A percentile compares a stretch with the other conserved stretches of the same genome.
phyloP scores from a whole-genome alignment of 2,113 vertebrate species.

The Stigmatopora argus region DNA sequence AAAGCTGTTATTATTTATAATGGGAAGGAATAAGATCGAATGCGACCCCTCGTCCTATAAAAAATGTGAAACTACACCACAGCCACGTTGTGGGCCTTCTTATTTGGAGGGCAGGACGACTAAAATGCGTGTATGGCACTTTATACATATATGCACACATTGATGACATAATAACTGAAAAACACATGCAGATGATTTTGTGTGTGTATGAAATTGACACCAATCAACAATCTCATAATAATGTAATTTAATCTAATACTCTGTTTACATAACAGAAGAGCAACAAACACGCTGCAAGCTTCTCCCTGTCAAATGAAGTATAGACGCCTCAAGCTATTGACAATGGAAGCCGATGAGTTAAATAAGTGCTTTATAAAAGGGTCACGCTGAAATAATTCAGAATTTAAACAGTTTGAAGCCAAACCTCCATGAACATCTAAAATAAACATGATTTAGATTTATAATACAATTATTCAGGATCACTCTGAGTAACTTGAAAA shows the following conservation, averaged over 20 bases:
- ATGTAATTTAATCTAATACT: too few species aligned
- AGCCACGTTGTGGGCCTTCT: conserved; percentile 20
- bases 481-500: neutral
- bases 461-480: too few species aligned
- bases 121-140: neutral
- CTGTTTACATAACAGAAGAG: too few species aligned
- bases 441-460: too few species aligned
- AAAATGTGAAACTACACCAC: neutral
- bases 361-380: too few species aligned
- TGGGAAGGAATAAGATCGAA: conserved; percentile 25
- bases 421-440: too few species aligned
- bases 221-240: conserved; percentile 20
- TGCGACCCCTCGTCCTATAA: conserved; percentile 21
- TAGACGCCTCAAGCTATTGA: too few species aligned
- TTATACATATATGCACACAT: neutral
- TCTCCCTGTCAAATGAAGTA: too few species aligned
- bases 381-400: too few species aligned
- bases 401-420: too few species aligned
- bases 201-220: conserved; percentile 16
- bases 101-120: conserved; percentile 6
- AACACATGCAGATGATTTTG: neutral
- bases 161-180: neutral
- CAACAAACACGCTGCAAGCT: too few species aligned
- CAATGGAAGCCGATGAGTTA: too few species aligned
- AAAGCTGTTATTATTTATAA: conserved; percentile 45